These are phyloP conservation scores for Luffia ferchaultella DNA, from an alignment of 2,888 invertebrate species.

Conservation along the genomic window DNA sequence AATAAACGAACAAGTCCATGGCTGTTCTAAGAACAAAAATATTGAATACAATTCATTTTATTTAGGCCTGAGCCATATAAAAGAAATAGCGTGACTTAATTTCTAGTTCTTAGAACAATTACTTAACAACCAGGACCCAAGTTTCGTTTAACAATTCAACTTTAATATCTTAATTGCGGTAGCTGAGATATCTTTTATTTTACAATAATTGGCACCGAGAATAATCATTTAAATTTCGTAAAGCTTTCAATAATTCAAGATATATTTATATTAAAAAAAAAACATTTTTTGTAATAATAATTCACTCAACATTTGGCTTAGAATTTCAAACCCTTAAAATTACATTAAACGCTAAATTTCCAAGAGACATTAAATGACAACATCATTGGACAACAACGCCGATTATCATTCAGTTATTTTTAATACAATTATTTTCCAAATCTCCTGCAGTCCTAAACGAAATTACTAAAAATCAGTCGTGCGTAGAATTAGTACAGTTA, in stretches of 20 bases:
- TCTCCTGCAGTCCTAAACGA: background rate
- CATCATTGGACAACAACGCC: constrained; percentile 14
- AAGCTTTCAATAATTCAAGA: background rate
- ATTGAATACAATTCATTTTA: too few relatives aligned
- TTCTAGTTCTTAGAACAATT: too few relatives aligned
- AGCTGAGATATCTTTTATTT: too few relatives aligned
- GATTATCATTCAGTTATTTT: constrained; percentile 1
- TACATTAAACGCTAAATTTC: constrained; percentile 4
- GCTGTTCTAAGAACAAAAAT: background rate
- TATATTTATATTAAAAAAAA: background rate
- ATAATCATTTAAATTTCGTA: background rate
- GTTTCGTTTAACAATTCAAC: too few relatives aligned
- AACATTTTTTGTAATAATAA: too few relatives aligned
- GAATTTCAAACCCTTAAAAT: background rate
- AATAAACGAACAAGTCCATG: background rate
- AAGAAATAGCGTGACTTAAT: too few relatives aligned
- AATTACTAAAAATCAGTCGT: constrained; percentile 3
- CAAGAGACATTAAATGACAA: constrained; percentile 12
- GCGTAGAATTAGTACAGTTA: background rate
- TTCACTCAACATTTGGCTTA: background rate
- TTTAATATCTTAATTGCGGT: too few relatives aligned
- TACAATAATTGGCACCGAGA: constrained; percentile 38
- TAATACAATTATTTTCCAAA: background rate
- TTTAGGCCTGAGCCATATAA: too few relatives aligned
- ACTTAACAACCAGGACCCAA: too few relatives aligned